These are phyloP conservation scores for Numida meleagris DNA, from an alignment of 2,113 vertebrate species.

Conservation along the genomic window DNA sequence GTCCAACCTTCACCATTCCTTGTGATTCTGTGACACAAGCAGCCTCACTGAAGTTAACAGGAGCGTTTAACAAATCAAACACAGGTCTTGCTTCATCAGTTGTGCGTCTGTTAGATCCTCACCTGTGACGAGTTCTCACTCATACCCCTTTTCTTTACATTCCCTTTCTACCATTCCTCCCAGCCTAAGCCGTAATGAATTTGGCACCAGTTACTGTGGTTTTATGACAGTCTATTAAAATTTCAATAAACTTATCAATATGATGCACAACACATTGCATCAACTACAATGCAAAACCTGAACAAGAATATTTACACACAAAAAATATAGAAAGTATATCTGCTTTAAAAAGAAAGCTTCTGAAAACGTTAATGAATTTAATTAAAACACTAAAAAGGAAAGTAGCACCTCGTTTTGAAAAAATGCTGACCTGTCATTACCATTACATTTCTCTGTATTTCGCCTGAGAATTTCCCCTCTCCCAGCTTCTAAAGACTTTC, in stretches of 20 bases:
- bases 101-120: neutral
- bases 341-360: neutral
- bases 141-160: neutral
- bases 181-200: neutral
- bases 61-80: neutral
- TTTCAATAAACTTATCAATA: neutral
- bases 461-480: neutral
- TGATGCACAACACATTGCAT: neutral
- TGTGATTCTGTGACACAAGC: neutral
- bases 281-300: neutral
- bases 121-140: neutral
- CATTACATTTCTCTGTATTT: neutral
- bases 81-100: fast-evolving
- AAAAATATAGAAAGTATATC: neutral
- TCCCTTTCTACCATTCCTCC: neutral
- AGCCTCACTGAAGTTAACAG: neutral
- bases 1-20: neutral
- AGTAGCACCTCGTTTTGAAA: neutral
- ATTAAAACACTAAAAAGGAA: neutral
- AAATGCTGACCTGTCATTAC: neutral
- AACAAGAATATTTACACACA: neutral
- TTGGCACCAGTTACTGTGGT: neutral
- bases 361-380: neutral
- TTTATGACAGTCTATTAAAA: neutral
- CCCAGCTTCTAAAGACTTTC: neutral